These are phyloP conservation scores for Drosophila pruinosa DNA, from an alignment of 1,140 invertebrate species.

Conservation along the genomic window DNA sequence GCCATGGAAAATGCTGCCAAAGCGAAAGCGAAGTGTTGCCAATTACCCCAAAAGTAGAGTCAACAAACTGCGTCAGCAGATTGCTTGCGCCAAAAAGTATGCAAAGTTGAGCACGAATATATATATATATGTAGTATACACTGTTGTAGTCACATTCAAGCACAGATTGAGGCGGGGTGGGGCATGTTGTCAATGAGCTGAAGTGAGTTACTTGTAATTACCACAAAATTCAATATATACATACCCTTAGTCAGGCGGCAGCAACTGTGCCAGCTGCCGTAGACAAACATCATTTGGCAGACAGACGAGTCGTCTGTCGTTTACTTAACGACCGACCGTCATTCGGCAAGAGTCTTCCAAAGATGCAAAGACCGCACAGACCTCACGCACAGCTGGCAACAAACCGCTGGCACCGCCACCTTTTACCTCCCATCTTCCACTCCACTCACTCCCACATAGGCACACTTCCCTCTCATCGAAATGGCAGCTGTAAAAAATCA, in stretches of 20 bases:
- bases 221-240: constrained; percentile 76
- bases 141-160: not conserved
- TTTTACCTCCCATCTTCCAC: not conserved
- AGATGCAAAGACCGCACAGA: constrained; percentile 52
- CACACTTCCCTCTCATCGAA: constrained; percentile 45
- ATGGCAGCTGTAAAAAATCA: constrained; percentile 81
- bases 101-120: constrained; percentile 36
- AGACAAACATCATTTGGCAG: constrained; percentile 76
- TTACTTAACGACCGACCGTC: constrained; percentile 67
- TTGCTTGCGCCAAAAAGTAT: constrained; percentile 66
- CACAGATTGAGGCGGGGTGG: not conserved
- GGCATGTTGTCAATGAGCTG: constrained; percentile 53
- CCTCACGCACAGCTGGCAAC: constrained; percentile 49
- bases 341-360: constrained; percentile 40
- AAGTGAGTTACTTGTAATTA: constrained; percentile 79
- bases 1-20: no score
- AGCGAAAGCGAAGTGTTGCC: constrained; percentile 56
- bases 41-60: constrained; percentile 64
- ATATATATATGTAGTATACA: not conserved
- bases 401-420: not conserved
- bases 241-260: constrained; percentile 40
- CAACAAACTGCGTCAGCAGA: constrained; percentile 72
- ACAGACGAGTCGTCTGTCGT: constrained; percentile 42
- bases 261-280: constrained; percentile 19
- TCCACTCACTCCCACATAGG: not conserved